phyloP scores from a whole-genome alignment of 1,140 invertebrate genomes.

The Danaus melanippus region DNA sequence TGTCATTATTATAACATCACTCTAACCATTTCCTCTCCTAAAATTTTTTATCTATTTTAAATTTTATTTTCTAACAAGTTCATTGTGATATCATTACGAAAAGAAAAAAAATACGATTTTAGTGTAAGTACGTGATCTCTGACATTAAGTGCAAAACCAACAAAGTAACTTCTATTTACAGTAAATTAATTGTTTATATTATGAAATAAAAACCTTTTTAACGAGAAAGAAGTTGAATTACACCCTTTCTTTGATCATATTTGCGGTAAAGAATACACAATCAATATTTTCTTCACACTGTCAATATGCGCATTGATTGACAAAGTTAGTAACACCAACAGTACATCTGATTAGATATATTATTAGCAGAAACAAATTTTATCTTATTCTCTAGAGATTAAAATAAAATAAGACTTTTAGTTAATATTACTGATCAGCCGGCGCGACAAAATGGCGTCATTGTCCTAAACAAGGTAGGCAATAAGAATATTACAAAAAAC shows the following conservation, averaged over 20 bases:
- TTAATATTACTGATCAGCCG: constrained; percentile 65
- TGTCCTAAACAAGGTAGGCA: constrained; percentile 46
- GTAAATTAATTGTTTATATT: no score
- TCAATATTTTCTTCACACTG: constrained; percentile 26
- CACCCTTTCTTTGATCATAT: constrained; percentile 17
- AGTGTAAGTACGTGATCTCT: constrained; percentile 7
- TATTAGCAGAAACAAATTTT: not conserved
- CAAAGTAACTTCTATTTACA: no score
- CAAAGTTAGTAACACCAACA: no score
- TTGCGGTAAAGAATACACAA: constrained; percentile 27
- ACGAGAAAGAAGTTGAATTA: constrained; percentile 10
- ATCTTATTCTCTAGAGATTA: constrained; percentile 10
- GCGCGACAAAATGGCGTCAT: constrained; percentile 71
- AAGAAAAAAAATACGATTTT: constrained; percentile 6
- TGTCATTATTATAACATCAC: constrained; percentile 64
- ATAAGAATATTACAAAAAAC: constrained; percentile 17
- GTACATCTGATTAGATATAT: no score
- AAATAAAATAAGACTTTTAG: constrained; percentile 33
- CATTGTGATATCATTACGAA: constrained; percentile 6
- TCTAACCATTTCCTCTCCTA: constrained; percentile 56
- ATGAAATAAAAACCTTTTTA: no score
- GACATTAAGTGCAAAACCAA: no score
- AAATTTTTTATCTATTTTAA: constrained; percentile 22
- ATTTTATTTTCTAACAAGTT: constrained; percentile 6
- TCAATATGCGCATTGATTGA: constrained; percentile 10